Conservation (phyloP, 2,113 vertebrate species). For the Scomber japonicus region DNA sequence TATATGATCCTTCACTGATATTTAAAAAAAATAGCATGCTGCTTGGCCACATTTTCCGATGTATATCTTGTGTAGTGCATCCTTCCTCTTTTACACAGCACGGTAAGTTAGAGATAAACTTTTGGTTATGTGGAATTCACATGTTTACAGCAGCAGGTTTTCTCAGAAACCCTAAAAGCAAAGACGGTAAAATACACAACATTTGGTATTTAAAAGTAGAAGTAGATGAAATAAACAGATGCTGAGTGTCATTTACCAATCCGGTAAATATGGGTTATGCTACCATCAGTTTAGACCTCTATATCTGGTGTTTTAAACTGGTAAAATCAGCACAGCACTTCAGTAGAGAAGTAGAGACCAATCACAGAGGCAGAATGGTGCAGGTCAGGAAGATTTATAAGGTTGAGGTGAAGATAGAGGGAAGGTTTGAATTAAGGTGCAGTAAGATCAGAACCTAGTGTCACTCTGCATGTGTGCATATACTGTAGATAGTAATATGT, state of each 20-base stretch:
- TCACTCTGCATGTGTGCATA: background rate
- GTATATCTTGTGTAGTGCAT: slow-evolving; percentile 22
- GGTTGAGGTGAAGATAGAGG: slow-evolving; percentile 9
- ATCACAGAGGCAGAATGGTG: background rate
- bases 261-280: slow-evolving; percentile 43
- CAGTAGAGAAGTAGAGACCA: too few species aligned
- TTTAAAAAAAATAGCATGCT: background rate
- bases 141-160: slow-evolving; percentile 47
- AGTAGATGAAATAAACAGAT: slow-evolving; percentile 57
- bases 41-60: slow-evolving; percentile 15
- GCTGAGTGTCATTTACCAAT: slow-evolving; percentile 47
- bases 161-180: slow-evolving; percentile 40
- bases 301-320: slow-evolving; percentile 34
- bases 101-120: slow-evolving; percentile 36
- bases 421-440: slow-evolving; percentile 28
- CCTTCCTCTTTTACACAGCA: slow-evolving; percentile 18
- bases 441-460: background rate
- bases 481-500: slow-evolving; percentile 5
- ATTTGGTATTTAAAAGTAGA: slow-evolving; percentile 46
- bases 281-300: slow-evolving; percentile 38
- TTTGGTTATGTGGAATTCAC: slow-evolving; percentile 38
- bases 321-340: slow-evolving; percentile 1
- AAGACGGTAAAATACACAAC: slow-evolving; percentile 37
- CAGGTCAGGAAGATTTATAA: slow-evolving; percentile 52
- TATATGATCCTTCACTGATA: background rate